Evolutionary conservation across 2,113 vertebrate species (phyloP), one percentile per base, ranked within the genome.

Genomic region (Phoxinus phoxinus): DNA sequence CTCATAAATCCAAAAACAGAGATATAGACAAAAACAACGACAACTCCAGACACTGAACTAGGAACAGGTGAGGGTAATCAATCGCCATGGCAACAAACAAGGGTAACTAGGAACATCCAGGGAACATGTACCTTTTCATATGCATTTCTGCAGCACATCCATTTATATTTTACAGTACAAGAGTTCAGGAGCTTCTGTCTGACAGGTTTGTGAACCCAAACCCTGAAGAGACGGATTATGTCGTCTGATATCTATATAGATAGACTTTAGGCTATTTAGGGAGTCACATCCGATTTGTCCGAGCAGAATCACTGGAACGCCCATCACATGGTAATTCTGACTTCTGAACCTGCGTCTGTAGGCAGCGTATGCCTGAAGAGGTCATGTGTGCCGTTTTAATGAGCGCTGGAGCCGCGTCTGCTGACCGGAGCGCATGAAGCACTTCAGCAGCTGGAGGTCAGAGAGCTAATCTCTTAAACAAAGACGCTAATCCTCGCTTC

Each of bases 311-410:
- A 41, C 2, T 0, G 37, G 19, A 71, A 35, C 19, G 0, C 32
- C 35, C 30, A 37, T 71, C 19, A 37, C 67, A 37, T 37, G 32
- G 0, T 71, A 11, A 21, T 71, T 12, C 5, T 0, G 67, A 71
- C 32, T 71, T 71, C 67, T 71, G 67, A 37, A 69, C 67, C 4
- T 9, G 32, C 9, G 12, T 37, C 67, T 71, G 67, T 37, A 71
- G 3, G 32, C 32, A 23, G 32, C 32, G 19, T 32, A 67, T 71
- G 35, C 19, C 63, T 67, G 51, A 77, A 35, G 46, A 32, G 75
- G 75, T 23, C 75, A 56, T 51, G 75, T 51, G 19, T 56, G 48
- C 56, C 75, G 19, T 35, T 77, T 51, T 77, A 77, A 77, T 77
- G 75, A 77, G 48, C 7, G 32, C 6, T 19, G 32, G 30, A 3